These are phyloP conservation scores for Rhynchonycteris naso DNA, from an alignment of 2,797 vertebrate species.

Conservation along the genomic window DNA sequence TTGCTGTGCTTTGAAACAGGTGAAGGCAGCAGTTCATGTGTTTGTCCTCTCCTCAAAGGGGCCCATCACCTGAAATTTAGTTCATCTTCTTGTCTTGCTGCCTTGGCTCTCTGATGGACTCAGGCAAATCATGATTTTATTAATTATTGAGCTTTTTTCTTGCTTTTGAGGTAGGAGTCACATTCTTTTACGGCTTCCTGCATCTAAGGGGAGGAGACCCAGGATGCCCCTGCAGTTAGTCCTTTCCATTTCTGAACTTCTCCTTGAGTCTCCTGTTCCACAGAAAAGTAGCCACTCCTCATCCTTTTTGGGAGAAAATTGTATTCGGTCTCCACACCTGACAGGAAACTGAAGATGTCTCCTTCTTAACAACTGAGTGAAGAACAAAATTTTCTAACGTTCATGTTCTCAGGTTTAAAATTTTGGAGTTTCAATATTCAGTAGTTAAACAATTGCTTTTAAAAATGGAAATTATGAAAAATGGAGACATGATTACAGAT, in stretches of 20 bases:
- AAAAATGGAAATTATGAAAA: not conserved
- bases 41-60: not conserved
- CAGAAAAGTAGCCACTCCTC: not conserved
- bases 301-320: not conserved
- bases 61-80: not conserved
- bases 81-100: not conserved
- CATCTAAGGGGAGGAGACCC: not conserved
- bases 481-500: not conserved
- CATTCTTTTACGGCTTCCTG: not conserved
- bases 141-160: not conserved
- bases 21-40: not conserved
- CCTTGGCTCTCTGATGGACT: not conserved
- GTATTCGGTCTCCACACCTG: not conserved
- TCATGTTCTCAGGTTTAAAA: not conserved
- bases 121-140: slow-evolving; percentile 7
- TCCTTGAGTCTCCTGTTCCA: not conserved
- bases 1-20: not conserved
- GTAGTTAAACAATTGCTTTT: not conserved
- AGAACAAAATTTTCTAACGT: not conserved
- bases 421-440: not conserved
- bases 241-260: not conserved
- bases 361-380: not conserved
- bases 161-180: not conserved
- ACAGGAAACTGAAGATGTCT: slow-evolving; percentile 4
- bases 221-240: not conserved